Percentiles rank a stretch among this genome's conserved stretches.
These are phyloP conservation scores for Andrena fulva DNA, from an alignment of 2,888 invertebrate genomes.

Conservation along the genomic window DNA sequence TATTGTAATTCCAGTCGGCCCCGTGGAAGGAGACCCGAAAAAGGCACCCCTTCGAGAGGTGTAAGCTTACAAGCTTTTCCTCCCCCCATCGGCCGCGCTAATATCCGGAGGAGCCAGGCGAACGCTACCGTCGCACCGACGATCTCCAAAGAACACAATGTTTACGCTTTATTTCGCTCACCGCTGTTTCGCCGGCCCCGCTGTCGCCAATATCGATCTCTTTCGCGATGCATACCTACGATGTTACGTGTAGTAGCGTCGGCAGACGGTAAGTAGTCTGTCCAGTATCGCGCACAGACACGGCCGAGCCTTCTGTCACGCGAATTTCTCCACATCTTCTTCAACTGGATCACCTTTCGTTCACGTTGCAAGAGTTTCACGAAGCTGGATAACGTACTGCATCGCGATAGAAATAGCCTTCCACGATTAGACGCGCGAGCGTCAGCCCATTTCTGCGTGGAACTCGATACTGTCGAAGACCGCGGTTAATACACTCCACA, in stretches of 20 bases:
- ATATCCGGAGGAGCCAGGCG: slow-evolving; percentile 6
- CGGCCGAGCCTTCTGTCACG: slow-evolving; percentile 17
- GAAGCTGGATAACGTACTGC: too few relatives aligned
- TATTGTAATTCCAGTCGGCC: slow-evolving; percentile 73
- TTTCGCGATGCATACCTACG: neutral
- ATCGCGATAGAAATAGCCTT: neutral
- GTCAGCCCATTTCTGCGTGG: slow-evolving; percentile 16
- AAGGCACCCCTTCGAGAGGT: slow-evolving; percentile 57
- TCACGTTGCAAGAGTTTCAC: too few relatives aligned
- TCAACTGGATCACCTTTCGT: too few relatives aligned
- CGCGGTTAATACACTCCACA: slow-evolving; percentile 44
- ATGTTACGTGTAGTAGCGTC: slow-evolving; percentile 3
- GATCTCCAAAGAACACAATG: slow-evolving; percentile 17
- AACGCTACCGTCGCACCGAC: neutral
- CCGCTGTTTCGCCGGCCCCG: slow-evolving; percentile 29
- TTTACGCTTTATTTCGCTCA: neutral
- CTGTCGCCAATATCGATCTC: slow-evolving; percentile 12
- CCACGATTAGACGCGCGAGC: neutral
- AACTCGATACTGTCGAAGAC: slow-evolving; percentile 31
- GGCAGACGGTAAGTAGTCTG: slow-evolving; percentile 9
- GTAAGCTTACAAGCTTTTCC: slow-evolving; percentile 71
- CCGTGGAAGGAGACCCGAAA: slow-evolving; percentile 38
- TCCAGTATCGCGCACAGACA: neutral
- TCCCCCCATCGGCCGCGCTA: slow-evolving; percentile 27
- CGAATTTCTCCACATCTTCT: too few relatives aligned